Evolutionary conservation across 2,797 vertebrate genomes (phyloP).

Genomic region (Rhincodon typus): DNA sequence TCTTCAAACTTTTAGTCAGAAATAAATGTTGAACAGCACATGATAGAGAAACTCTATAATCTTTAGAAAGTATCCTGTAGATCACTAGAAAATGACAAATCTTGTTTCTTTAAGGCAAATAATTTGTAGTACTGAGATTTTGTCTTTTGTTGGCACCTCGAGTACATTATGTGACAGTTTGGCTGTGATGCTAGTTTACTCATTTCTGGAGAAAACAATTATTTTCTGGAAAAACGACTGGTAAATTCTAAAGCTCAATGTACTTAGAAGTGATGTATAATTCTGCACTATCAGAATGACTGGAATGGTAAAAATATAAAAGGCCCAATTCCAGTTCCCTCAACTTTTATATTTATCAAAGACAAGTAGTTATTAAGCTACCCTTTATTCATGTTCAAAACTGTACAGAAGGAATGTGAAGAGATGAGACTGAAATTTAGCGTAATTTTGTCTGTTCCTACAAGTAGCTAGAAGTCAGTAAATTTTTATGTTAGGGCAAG

Average conservation of each 20-base stretch:
- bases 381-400: not conserved
- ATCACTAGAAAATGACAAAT: conserved; percentile 4
- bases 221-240: conserved; percentile 1
- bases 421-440: not conserved
- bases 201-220: not conserved
- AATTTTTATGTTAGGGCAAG: not conserved
- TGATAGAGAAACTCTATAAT: not conserved
- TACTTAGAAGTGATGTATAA: not conserved
- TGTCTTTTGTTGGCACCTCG: not conserved
- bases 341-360: not conserved
- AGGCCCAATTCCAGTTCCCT: not conserved
- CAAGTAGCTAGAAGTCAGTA: not conserved
- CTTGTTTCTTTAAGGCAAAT: conserved; percentile 1
- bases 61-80: not conserved
- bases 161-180: not conserved
- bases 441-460: not conserved
- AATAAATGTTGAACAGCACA: not conserved
- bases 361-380: not conserved
- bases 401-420: not conserved
- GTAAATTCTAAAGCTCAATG: not conserved
- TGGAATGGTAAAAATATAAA: not conserved
- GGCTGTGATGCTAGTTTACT: not conserved
- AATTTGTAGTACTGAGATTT: conserved; percentile 23
- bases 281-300: not conserved
- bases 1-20: not conserved